Conservation (phyloP, 2,888 invertebrate genomes). For the Caenorhabditis sp. region DNA sequence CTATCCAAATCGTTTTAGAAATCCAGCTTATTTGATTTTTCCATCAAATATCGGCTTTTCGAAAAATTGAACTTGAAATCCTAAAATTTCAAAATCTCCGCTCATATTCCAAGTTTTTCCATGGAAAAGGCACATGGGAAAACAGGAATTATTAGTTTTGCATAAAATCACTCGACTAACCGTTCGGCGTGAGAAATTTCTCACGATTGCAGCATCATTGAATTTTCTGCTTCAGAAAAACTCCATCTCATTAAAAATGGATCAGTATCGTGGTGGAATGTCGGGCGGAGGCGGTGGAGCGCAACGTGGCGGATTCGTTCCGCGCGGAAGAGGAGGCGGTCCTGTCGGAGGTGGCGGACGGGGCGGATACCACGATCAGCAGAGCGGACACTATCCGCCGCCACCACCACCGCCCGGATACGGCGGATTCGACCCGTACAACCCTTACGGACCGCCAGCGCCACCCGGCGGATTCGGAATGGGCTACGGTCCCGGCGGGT, state of each 20-base stretch:
- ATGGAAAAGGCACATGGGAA: too few species aligned
- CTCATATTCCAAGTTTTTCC: too few species aligned
- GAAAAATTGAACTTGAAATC: too few species aligned
- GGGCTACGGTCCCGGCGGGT: slow-evolving; percentile 32
- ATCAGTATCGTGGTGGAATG: slow-evolving; percentile 36
- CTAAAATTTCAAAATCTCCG: too few species aligned
- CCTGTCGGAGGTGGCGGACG: slow-evolving; percentile 4
- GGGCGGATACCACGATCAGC: slow-evolving; percentile 24
- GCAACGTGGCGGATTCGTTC: slow-evolving; percentile 13
- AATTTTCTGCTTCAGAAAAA: too few species aligned
- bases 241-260: slow-evolving; percentile 8
- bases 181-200: too few species aligned
- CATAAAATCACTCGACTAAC: too few species aligned
- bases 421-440: slow-evolving; percentile 47
- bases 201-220: too few species aligned
- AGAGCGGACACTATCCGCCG: not conserved
- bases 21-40: too few species aligned
- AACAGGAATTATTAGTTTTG: too few species aligned
- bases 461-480: slow-evolving; percentile 46
- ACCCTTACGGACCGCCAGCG: slow-evolving; percentile 29
- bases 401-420: slow-evolving; percentile 2
- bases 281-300: slow-evolving; percentile 27
- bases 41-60: too few species aligned
- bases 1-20: too few species aligned
- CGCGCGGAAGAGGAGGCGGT: not conserved